Percentiles rank a stretch among this genome's conserved stretches.
Conservation (phyloP, 2,888 invertebrate genomes). For the Eupithecia dodoneata region DNA sequence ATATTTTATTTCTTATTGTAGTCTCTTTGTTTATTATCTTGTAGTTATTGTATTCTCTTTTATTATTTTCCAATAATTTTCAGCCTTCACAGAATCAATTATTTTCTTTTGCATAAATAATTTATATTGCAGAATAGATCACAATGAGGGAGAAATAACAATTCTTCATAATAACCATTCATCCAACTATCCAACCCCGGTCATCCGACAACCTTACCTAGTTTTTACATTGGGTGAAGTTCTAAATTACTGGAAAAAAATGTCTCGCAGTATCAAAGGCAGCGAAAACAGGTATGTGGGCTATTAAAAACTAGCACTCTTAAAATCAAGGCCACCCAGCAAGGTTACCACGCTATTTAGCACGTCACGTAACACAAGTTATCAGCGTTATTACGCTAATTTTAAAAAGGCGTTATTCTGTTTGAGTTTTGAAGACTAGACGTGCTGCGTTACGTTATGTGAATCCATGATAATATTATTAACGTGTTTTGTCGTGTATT, state of each 20-base stretch:
- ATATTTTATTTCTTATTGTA: too few species aligned
- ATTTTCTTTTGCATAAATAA: background rate
- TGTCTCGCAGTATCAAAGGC: background rate
- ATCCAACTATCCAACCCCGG: background rate
- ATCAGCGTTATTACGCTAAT: too few species aligned
- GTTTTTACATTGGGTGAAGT: background rate
- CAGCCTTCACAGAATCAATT: background rate
- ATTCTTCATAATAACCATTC: background rate
- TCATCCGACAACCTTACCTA: background rate
- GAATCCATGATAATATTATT: too few species aligned
- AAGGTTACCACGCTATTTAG: too few species aligned
- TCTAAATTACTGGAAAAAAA: background rate
- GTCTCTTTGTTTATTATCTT: too few species aligned
- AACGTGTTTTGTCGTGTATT: too few species aligned
- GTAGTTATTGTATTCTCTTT: too few species aligned
- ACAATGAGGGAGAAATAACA: background rate
- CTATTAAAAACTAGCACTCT: background rate
- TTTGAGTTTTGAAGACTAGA: too few species aligned
- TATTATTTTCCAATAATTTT: too few species aligned
- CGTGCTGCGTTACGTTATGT: too few species aligned
- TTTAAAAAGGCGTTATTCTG: too few species aligned
- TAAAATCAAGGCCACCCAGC: background rate
- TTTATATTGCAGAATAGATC: background rate
- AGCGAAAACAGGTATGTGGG: background rate
- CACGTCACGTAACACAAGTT: too few species aligned